Base-by-base conservation (phyloP, 2,113 vertebrate genomes). In the Labrus mixtus region DNA sequence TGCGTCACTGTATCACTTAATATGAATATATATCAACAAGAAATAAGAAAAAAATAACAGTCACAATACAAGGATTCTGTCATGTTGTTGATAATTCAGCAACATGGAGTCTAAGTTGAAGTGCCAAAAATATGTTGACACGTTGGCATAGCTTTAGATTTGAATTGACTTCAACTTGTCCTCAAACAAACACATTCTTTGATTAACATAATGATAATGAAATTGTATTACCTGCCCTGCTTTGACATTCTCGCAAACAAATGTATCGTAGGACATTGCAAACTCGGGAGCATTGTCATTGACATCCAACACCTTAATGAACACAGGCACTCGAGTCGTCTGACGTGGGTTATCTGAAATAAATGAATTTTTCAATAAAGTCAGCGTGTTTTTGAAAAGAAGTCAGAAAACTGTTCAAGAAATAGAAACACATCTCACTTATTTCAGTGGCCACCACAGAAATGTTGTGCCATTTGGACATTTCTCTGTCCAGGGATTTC, bases 221-320 rank as follows among this genome's bases (percentile, higher is more conserved):
- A 10, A 39, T 58, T 25, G 0, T 68, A 20, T 4, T 39, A 99
- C 98, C 97, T 99, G 97, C 82, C 97, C 97, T 2, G 96, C 94
- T 93, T 96, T 97, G 73, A 97, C 97, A 67, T 98, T 99, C 94
- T 99, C 98, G 89, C 98, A 99, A 25, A 99, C 97, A 83, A 98
- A 98, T 0, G 97, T 98, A 61, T 98, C 97, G 0, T 98, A 99
- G 78, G 96, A 97, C 90, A 97, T 96, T 19, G 97, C 97, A 77
- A 99, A 99, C 81, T 97, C 96, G 0, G 97, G 97, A 3, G 97
- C 96, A 45, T 98, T 98, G 93, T 98, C 97, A 45, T 99, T 98
- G 76, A 98, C 96, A 64, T 99, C 97, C 84, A 98, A 84, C 83
- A 99, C 98, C 80, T 96, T 96, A 83, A 98, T 97, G 23, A 96